Conservation (phyloP, 2,113 vertebrate genomes). For the Promerops cafer region DNA sequence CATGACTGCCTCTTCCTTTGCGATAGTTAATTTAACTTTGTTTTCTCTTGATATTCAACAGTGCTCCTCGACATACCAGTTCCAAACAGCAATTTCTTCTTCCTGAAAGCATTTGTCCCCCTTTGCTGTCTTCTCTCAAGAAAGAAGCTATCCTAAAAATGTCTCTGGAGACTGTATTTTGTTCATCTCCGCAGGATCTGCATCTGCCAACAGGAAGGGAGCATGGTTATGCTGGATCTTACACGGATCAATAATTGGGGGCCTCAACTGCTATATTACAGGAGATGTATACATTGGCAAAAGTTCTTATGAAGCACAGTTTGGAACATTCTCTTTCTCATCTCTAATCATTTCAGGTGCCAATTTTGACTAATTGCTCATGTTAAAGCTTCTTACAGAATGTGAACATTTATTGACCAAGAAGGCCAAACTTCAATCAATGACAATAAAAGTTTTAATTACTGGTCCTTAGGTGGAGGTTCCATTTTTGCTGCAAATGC, state of each 20-base stretch:
- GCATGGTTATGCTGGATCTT: neutral
- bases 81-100: neutral
- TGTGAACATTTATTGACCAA: neutral
- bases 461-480: neutral
- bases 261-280: neutral
- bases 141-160: neutral
- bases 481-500: neutral
- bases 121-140: neutral
- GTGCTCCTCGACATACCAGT: neutral
- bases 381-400: neutral
- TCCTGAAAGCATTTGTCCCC: neutral
- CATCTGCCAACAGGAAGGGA: neutral
- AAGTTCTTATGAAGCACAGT: neutral
- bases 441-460: neutral
- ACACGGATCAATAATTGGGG: neutral
- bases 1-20: conserved; percentile 30
- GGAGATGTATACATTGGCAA: neutral
- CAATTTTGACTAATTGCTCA: neutral
- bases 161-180: neutral
- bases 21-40: neutral
- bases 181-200: neutral
- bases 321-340: neutral
- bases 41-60: conserved; percentile 30
- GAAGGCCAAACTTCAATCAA: neutral
- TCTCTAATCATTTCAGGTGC: neutral